These are phyloP conservation scores for Melipona quadrifasciata DNA, from an alignment of 1,140 invertebrate species.

Conservation along the genomic window DNA sequence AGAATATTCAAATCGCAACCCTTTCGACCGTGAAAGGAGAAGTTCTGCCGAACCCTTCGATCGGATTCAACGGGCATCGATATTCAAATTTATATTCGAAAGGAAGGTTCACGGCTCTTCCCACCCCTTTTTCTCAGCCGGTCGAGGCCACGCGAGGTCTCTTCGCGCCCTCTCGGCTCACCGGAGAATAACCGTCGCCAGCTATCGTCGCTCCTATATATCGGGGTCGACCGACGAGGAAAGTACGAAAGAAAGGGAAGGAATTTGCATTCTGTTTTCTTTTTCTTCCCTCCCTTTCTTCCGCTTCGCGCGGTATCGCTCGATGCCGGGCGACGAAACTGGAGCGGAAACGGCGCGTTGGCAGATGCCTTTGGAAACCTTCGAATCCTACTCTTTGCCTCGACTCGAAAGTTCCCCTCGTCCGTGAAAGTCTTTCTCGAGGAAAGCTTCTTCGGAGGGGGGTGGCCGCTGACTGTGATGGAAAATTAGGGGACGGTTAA, in stretches of 20 bases:
- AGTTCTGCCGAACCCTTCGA: constrained; percentile 80
- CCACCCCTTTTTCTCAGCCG: constrained; percentile 46
- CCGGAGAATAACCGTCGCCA: constrained; percentile 76
- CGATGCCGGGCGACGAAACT: constrained; percentile 69
- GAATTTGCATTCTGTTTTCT: constrained; percentile 79
- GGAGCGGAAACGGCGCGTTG: constrained; percentile 75
- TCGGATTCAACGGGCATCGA: constrained; percentile 82
- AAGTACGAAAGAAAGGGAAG: constrained; percentile 52
- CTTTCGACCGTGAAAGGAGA: constrained; percentile 78
- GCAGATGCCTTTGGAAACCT: constrained; percentile 74
- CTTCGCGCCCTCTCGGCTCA: constrained; percentile 32
- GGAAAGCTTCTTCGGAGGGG: constrained; percentile 43
- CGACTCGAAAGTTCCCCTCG: background rate
- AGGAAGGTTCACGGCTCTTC: constrained; percentile 68
- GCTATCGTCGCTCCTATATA: no score
- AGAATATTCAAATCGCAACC: constrained; percentile 82
- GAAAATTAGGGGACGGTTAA: no score
- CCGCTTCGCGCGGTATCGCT: background rate
- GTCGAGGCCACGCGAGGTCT: constrained; percentile 33
- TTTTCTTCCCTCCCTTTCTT: constrained; percentile 39
- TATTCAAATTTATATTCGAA: constrained; percentile 82
- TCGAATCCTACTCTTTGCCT: constrained; percentile 26
- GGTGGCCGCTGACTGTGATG: background rate
- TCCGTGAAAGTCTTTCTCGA: background rate
- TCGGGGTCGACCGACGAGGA: constrained; percentile 60